These are phyloP conservation scores for Bombus fervidus DNA, from an alignment of 1,140 invertebrate species.

Conservation along the genomic window DNA sequence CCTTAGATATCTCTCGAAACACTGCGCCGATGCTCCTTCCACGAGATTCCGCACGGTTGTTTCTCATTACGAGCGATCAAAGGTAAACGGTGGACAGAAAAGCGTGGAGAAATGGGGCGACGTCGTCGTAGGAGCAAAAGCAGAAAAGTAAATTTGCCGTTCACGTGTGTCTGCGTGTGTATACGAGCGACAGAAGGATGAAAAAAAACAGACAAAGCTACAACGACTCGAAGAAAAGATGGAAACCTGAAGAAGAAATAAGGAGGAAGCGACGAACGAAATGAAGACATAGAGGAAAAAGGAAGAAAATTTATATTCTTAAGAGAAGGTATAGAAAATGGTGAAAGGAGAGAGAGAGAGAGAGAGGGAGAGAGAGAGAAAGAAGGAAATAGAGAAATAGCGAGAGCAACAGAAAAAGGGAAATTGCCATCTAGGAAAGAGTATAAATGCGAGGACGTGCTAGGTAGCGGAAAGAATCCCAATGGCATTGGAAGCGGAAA, in stretches of 20 bases:
- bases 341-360: not conserved
- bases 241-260: not conserved
- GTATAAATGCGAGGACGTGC: constrained; percentile 58
- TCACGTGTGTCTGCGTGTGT: not conserved
- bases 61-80: constrained; percentile 62
- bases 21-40: constrained; percentile 6
- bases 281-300: constrained; percentile 20
- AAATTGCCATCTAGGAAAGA: constrained; percentile 35
- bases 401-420: constrained; percentile 19
- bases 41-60: constrained; percentile 40
- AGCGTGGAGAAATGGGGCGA: constrained; percentile 15
- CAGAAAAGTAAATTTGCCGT: constrained; percentile 20
- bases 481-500: constrained; percentile 56
- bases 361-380: not conserved
- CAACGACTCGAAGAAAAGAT: not conserved
- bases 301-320: constrained; percentile 43
- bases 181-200: not conserved
- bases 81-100: constrained; percentile 45
- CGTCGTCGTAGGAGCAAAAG: not conserved
- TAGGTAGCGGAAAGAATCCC: constrained; percentile 55
- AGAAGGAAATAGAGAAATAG: constrained; percentile 1
- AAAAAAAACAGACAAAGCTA: not conserved
- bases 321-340: constrained; percentile 25
- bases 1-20: too few relatives aligned
- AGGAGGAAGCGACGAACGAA: not conserved